Percentiles rank a stretch among this genome's conserved stretches.
These are phyloP conservation scores for Gnathonemus echidnorhynchus DNA, from an alignment of 2,113 vertebrate genomes.

Conservation along the genomic window DNA sequence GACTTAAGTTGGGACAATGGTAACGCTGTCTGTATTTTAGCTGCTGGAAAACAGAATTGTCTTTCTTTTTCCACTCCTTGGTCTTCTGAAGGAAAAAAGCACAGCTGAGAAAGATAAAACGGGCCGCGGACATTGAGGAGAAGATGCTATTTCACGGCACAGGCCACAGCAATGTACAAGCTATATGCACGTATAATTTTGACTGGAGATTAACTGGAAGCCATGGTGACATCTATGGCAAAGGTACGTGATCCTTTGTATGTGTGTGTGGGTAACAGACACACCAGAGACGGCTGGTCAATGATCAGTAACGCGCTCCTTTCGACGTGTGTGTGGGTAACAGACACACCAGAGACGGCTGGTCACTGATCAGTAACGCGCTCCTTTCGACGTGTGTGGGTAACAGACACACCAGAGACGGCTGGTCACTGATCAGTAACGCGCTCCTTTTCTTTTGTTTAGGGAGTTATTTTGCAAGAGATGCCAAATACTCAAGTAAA, in stretches of 20 bases:
- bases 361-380: slow-evolving; percentile 7
- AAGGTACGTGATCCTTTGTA: slow-evolving; percentile 61
- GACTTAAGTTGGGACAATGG: neutral
- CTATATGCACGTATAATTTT: slow-evolving; percentile 96
- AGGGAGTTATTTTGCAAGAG: slow-evolving; percentile 93
- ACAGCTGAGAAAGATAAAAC: slow-evolving; percentile 86
- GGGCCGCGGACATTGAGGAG: slow-evolving; percentile 73
- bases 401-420: no score
- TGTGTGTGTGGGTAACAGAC: no score
- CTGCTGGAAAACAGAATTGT: slow-evolving; percentile 4
- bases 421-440: neutral
- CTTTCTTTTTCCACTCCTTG: slow-evolving; percentile 30
- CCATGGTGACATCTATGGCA: slow-evolving; percentile 86
- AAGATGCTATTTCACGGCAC: slow-evolving; percentile 97
- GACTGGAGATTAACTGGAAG: slow-evolving; percentile 93
- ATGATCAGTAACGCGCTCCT: neutral
- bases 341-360: neutral
- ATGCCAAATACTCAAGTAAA: slow-evolving; percentile 86
- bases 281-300: neutral
- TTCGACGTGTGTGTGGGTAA: neutral
- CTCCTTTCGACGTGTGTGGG: neutral
- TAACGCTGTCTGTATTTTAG: neutral
- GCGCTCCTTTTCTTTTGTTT: slow-evolving; percentile 28
- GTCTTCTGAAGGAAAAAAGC: slow-evolving; percentile 77
- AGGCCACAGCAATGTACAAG: slow-evolving; percentile 85